Conservation (phyloP, 2,113 vertebrate genomes). For the Hymenochirus boettgeri region DNA sequence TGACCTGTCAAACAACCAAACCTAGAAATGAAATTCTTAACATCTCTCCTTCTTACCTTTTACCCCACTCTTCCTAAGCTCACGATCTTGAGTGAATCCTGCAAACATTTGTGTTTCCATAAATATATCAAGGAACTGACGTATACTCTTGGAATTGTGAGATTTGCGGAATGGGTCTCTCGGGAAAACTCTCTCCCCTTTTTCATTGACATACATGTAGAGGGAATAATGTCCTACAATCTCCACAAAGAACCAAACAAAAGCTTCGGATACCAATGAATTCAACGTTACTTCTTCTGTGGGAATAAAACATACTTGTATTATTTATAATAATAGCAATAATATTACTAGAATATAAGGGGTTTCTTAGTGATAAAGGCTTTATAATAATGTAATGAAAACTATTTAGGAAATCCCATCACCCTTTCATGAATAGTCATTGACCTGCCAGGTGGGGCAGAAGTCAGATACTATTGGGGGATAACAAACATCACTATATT, state of each 20-base stretch:
- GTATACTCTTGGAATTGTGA: slow-evolving; percentile 78
- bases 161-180: slow-evolving; percentile 85
- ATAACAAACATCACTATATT: too few relatives aligned
- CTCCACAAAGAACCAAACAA: slow-evolving; percentile 93
- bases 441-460: too few relatives aligned
- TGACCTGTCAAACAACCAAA: too few relatives aligned
- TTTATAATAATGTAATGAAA: too few relatives aligned
- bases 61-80: slow-evolving; percentile 76
- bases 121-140: slow-evolving; percentile 90
- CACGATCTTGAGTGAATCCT: slow-evolving; percentile 92
- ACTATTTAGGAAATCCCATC: too few relatives aligned
- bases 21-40: too few relatives aligned
- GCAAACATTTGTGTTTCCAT: slow-evolving; percentile 99
- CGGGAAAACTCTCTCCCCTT: slow-evolving; percentile 75
- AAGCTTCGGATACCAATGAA: slow-evolving; percentile 84
- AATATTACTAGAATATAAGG: too few relatives aligned
- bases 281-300: slow-evolving; percentile 60
- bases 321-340: too few relatives aligned
- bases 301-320: slow-evolving; percentile 11
- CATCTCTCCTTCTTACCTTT: slow-evolving; percentile 85
- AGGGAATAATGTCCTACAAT: slow-evolving; percentile 89
- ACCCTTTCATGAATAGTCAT: too few relatives aligned
- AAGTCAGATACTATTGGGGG: too few relatives aligned
- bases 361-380: too few relatives aligned
- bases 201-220: slow-evolving; percentile 76